Evolutionary conservation across 2,797 vertebrate species (phyloP), one percentile per base, ranked within the genome.

Genomic region (Acropternis orthonyx): DNA sequence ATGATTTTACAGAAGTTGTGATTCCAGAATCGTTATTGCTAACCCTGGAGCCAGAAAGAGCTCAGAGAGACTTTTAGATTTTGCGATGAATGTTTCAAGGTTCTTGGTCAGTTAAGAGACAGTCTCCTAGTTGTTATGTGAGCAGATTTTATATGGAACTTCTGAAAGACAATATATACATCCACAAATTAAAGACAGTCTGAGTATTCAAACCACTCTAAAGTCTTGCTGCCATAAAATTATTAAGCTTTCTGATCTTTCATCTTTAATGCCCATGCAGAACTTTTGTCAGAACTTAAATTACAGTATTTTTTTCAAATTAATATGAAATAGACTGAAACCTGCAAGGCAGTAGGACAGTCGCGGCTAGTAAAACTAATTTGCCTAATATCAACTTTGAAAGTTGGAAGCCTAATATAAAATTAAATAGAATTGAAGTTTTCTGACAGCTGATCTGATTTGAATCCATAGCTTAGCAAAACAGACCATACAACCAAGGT

Each of bases 381-480:
- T 75, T 67, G 26, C 20, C 6, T 68, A 55, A 34, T 37, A 72
- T n/a, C 12, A 66, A 46, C 10, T 30, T 75, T 34, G 30, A 46
- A 62, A 75, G 9, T 7, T 72, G 26, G 28, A 71, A 88, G 8
- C 3, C 21, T 76, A 14, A 7, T 63, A 72, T 36, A 37, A n/a
- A 46, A 61, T 22, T 7, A 59, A 59, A 75, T 11, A 51, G 28
- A 65, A 55, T 1, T 48, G 19, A 63, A 37, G 27, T 72, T 32
- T 74, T 82, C 24, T 78, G 27, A 32, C 18, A 56, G 32, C 12
- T 85, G 26, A 27, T 72, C 17, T 75, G 20, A 39, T 84, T 56
- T 77, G 34, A 34, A n/a, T 19, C 34, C 0, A 0, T 22, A 51
- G 5, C 4, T 72, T 68, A 55, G 27, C 32, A 78, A 23, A 7